These are phyloP conservation scores for Orthosia gracilis DNA, from an alignment of 2,888 invertebrate species.

Conservation along the genomic window DNA sequence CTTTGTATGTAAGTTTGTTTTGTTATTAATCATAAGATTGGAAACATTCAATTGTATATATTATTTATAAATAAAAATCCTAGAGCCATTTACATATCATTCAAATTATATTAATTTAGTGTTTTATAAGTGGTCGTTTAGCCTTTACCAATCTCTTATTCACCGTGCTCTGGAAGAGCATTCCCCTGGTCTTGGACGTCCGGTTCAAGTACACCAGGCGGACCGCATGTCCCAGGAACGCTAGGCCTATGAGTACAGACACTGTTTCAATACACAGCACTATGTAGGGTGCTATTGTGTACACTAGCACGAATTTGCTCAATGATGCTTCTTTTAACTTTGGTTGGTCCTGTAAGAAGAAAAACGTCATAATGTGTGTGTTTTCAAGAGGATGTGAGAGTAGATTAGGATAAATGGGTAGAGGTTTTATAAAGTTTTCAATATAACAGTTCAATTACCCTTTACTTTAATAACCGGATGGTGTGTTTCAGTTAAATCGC, in stretches of 20 bases:
- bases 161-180: conserved; percentile 29
- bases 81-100: no score
- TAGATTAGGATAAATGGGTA: no score
- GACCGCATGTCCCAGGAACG: conserved; percentile 63
- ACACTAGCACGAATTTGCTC: conserved; percentile 70
- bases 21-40: no score
- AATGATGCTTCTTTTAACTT: conserved; percentile 71
- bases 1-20: no score
- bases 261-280: conserved; percentile 66
- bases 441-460: no score
- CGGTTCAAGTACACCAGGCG: conserved; percentile 31
- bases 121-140: conserved; percentile 22
- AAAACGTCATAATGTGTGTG: neutral
- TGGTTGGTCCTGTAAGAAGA: conserved; percentile 77
- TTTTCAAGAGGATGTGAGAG: neutral
- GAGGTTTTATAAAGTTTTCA: no score
- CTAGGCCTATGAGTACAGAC: conserved; percentile 65
- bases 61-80: no score
- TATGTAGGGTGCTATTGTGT: conserved; percentile 71
- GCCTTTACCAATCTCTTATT: neutral
- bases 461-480: no score
- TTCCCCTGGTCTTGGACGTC: neutral
- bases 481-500: no score
- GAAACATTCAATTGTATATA: no score
- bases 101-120: no score